Conservation (phyloP, 2,113 vertebrate species). For the Oreocharis arfaki region DNA sequence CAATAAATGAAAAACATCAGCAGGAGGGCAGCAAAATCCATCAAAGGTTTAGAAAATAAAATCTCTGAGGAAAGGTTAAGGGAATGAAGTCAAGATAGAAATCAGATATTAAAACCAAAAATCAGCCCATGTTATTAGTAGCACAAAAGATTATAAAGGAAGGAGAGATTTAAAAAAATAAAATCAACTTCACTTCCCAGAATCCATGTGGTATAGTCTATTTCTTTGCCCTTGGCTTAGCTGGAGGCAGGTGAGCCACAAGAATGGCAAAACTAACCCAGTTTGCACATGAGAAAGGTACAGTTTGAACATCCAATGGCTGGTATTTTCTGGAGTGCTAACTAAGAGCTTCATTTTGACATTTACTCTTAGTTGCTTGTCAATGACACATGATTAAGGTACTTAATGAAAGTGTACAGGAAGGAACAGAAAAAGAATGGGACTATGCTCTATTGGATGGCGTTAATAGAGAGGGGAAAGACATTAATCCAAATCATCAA, state of each 20-base stretch:
- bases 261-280: neutral
- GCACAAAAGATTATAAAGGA: conserved; percentile 36
- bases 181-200: neutral
- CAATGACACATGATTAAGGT: neutral
- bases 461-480: neutral
- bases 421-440: neutral
- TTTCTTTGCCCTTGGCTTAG: conserved; percentile 3
- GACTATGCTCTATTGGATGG: neutral
- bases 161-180: neutral
- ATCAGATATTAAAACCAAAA: conserved; percentile 59
- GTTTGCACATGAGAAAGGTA: neutral
- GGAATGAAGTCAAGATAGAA: conserved; percentile 50
- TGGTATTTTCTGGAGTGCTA: neutral
- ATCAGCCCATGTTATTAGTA: conserved; percentile 38
- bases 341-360: neutral
- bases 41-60: conserved; percentile 58
- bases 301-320: neutral
- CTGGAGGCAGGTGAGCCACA: neutral
- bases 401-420: neutral
- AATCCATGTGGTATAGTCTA: neutral
- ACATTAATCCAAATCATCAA: neutral
- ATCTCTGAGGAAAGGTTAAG: conserved; percentile 45
- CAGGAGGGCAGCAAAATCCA: conserved; percentile 51
- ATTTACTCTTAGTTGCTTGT: neutral
- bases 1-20: conserved; percentile 49